Base-by-base conservation (phyloP, 2,888 invertebrate genomes). In the Alloplasta piceator region DNA sequence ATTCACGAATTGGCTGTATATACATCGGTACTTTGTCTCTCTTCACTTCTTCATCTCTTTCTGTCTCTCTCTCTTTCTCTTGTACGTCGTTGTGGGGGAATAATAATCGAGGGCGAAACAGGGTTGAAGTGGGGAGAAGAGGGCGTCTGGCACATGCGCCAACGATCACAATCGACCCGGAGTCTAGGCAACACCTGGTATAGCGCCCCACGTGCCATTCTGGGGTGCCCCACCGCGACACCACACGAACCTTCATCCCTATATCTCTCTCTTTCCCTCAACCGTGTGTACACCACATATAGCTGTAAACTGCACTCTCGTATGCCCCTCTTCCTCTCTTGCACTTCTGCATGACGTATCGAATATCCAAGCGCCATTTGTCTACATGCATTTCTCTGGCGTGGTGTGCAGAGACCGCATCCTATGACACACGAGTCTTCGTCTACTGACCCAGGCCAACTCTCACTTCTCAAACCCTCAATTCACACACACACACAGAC, bases 111-210 rank as follows among this genome's bases (percentile, higher is more conserved):
- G 76, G 82, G 77, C 77, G 74, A 81, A 73, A 68, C 12, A 66
- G 60, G 76, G 76, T 74, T 71, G 75, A 78, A 75, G 58, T 61
- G 76, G 72, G 66, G 58, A 70, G 60, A 39, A 55, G 79, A 66
- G 78, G 78, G 73, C 77, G 74, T 79, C 82, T 82, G 85, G 87
- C 89, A 85, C 90, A 85, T 86, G 90, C 89, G 89, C 86, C 76
- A 75, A 73, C 78, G 78, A 78, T 85, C 85, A 75, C 81, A 85
- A 88, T 89, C 89, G 87, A 88, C 86, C 89, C 88, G 84, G 84
- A 78, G 86, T 85, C 86, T 84, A 86, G 87, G 87, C 87, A 89
- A 89, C 90, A 90, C 89, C 89, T 89, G 89, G 90, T 86, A 86
- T 86, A 85, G 79, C 26, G 63, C 87, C 88, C 87, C 90, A 90